A percentile compares a stretch with the other conserved stretches of the same genome.
phyloP scores from a whole-genome alignment of 37 sponge, comb jelly and placozoan species.

The Chondrosia reniformis region DNA sequence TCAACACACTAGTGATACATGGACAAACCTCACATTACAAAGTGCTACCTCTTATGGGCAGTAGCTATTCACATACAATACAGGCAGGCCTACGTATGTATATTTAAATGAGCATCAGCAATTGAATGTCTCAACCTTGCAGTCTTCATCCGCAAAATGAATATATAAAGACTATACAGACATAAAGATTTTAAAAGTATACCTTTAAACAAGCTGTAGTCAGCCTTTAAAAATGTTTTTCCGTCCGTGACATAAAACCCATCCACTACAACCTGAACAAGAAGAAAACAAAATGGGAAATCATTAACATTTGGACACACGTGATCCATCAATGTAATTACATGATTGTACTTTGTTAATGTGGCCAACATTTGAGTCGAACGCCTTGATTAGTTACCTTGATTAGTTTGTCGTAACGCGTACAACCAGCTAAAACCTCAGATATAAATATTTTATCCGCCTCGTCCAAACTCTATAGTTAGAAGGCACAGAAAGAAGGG shows the following conservation, averaged over 20 bases:
- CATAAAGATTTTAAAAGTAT: too few species aligned
- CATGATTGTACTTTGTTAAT: not conserved
- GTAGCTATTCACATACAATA: too few species aligned
- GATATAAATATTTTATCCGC: conserved; percentile 63
- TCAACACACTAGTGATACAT: not conserved
- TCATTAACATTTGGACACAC: not conserved
- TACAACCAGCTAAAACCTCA: conserved; percentile 88
- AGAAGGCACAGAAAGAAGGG: not conserved
- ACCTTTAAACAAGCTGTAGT: conserved; percentile 61
- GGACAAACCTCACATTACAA: not conserved
- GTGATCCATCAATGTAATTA: not conserved
- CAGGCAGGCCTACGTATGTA: too few species aligned
- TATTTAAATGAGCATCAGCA: too few species aligned
- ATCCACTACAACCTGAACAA: conserved; percentile 16
- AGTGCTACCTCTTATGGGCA: too few species aligned
- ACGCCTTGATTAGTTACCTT: conserved; percentile 38
- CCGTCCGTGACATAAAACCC: conserved; percentile 39
- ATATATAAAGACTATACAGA: too few species aligned
- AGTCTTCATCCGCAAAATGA: conserved; percentile 12
- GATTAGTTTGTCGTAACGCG: conserved; percentile 46
- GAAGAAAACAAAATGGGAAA: not conserved
- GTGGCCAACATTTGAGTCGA: too few species aligned
- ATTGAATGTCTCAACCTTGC: too few species aligned
- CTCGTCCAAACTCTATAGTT: conserved; percentile 53
- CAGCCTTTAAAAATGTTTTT: conserved; percentile 43